A percentile compares a stretch with the other conserved stretches of the same genome.
Evolutionary conservation across 2,113 vertebrate genomes (phyloP).

Genomic region (Engraulis encrasicolus): DNA sequence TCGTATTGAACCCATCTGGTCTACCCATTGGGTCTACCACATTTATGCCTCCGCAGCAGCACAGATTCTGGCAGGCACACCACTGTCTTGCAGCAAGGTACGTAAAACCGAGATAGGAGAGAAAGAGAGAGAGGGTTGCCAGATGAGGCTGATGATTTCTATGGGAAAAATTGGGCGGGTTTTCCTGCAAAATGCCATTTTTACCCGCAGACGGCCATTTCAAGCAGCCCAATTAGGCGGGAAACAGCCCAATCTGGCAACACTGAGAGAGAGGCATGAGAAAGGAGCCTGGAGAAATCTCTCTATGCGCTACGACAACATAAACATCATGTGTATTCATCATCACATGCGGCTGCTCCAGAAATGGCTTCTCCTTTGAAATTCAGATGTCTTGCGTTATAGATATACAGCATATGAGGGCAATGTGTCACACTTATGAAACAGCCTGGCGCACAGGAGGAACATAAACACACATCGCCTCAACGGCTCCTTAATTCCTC

Average conservation of each 20-base stretch:
- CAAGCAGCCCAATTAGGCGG: no score
- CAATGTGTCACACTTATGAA: neutral
- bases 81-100: neutral
- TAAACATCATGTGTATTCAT: slow-evolving; percentile 3
- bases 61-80: neutral
- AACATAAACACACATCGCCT: neutral
- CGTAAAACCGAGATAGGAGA: neutral
- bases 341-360: neutral
- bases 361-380: neutral
- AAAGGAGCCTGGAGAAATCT: neutral
- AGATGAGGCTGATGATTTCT: no score
- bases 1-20: neutral
- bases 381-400: neutral
- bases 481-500: no score
- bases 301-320: neutral
- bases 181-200: no score
- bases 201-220: no score
- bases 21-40: no score
- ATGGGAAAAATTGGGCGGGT: no score
- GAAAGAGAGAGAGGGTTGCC: no score
- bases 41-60: no score
- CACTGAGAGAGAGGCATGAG: neutral
- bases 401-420: neutral
- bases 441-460: neutral
- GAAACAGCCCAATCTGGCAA: no score